Conservation (phyloP, 1,140 invertebrate species). For the Hetaerina americana region DNA sequence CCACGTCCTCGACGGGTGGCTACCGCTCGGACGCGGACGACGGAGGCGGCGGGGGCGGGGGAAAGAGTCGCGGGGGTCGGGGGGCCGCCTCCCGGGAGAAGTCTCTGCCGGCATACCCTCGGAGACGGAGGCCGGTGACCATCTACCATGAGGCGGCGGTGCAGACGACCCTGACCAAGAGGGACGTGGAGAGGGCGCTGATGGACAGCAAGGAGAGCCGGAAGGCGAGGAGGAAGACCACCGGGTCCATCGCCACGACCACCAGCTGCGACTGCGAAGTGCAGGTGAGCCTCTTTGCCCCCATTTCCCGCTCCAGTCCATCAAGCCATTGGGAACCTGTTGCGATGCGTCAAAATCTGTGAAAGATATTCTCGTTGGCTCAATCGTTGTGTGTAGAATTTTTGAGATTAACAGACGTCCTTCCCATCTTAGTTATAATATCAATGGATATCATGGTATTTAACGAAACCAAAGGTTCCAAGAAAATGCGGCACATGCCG, state of each 20-base stretch:
- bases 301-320: too few species aligned
- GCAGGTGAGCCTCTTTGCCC: too few species aligned
- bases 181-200: slow-evolving; percentile 54
- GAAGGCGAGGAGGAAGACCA: not conserved
- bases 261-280: not conserved
- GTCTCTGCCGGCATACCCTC: slow-evolving; percentile 37
- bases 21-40: slow-evolving; percentile 8
- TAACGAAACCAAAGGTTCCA: too few species aligned
- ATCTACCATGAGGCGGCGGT: slow-evolving; percentile 64
- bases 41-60: slow-evolving; percentile 29
- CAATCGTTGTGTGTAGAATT: too few species aligned
- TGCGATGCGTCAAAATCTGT: too few species aligned
- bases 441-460: too few species aligned
- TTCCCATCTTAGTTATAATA: too few species aligned
- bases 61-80: slow-evolving; percentile 21
- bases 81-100: slow-evolving; percentile 25
- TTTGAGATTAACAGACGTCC: too few species aligned
- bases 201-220: slow-evolving; percentile 24
- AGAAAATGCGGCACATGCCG: too few species aligned
- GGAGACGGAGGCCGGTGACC: slow-evolving; percentile 26
- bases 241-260: not conserved
- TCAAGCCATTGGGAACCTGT: too few species aligned
- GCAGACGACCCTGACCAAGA: slow-evolving; percentile 56
- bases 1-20: not conserved
- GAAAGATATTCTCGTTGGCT: too few species aligned